These are phyloP conservation scores for Helogale parvula DNA, from an alignment of 2,113 vertebrate genomes.

Conservation along the genomic window DNA sequence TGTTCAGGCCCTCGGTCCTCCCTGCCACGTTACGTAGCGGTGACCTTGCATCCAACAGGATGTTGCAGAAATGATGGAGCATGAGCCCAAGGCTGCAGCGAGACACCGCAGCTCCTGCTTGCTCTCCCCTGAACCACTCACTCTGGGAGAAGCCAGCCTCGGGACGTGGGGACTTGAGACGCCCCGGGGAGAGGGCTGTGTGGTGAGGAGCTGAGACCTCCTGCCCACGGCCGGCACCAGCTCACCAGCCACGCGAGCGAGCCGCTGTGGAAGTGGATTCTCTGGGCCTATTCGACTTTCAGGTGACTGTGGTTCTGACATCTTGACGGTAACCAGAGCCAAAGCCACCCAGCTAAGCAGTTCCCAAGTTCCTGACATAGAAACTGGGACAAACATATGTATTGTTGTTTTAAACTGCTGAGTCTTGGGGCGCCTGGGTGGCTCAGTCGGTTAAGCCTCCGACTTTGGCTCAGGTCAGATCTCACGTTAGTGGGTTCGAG, in stretches of 20 bases:
- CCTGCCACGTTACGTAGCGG: neutral
- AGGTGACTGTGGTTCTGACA: no score
- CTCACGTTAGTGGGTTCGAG: no score
- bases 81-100: neutral
- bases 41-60: neutral
- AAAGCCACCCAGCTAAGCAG: neutral
- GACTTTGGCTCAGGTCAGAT: no score
- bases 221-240: neutral
- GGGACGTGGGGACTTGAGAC: no score
- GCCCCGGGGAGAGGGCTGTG: no score
- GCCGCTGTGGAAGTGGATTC: fast-evolving
- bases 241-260: fast-evolving
- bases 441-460: no score
- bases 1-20: fast-evolving
- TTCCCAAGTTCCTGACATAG: neutral
- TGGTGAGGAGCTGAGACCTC: neutral
- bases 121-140: neutral
- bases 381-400: neutral
- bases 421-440: no score
- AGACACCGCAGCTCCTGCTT: neutral
- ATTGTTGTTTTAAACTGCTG: neutral
- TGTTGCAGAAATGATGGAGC: fast-evolving
- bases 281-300: no score
- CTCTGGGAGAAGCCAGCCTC: neutral
- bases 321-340: neutral